phyloP scores from a whole-genome alignment of 2,113 vertebrate genomes.

The Maccullochella peelii region DNA sequence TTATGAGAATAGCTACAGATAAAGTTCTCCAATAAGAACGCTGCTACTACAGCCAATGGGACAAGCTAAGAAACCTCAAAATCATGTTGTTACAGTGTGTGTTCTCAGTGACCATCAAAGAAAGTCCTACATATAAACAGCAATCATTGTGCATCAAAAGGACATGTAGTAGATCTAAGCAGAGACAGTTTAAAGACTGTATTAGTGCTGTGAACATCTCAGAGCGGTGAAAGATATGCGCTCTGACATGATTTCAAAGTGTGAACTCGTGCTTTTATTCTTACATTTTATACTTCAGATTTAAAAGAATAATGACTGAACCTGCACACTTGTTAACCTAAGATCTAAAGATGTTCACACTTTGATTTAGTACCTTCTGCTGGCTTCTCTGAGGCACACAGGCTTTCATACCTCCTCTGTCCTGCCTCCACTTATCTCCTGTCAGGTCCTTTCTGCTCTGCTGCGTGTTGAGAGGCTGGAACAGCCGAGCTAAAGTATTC shows the following conservation, averaged over 20 bases:
- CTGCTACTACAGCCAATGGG: not conserved
- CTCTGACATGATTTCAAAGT: conserved; percentile 7
- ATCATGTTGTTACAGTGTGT: not conserved
- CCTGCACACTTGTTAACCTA: conserved; percentile 4
- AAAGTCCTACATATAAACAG: not conserved
- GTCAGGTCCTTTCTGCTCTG: conserved; percentile 68
- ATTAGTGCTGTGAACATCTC: too few species aligned
- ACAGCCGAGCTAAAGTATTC: conserved; percentile 59
- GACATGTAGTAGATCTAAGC: not conserved
- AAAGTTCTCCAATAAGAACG: not conserved
- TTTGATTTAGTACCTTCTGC: conserved; percentile 36
- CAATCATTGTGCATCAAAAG: not conserved
- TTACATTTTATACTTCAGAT: conserved; percentile 20
- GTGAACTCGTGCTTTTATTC: conserved; percentile 2
- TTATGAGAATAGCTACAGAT: not conserved
- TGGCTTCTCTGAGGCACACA: conserved; percentile 10
- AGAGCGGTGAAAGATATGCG: not conserved
- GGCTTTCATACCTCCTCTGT: conserved; percentile 31
- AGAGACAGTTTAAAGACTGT: not conserved
- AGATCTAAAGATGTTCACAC: conserved; percentile 42
- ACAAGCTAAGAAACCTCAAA: not conserved
- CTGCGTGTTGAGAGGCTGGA: conserved; percentile 55
- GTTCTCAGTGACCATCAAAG: not conserved
- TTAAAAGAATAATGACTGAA: conserved; percentile 16
- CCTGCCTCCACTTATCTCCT: conserved; percentile 62